Conservation (phyloP, 2,888 invertebrate species). For the Galerucella pusilla region DNA sequence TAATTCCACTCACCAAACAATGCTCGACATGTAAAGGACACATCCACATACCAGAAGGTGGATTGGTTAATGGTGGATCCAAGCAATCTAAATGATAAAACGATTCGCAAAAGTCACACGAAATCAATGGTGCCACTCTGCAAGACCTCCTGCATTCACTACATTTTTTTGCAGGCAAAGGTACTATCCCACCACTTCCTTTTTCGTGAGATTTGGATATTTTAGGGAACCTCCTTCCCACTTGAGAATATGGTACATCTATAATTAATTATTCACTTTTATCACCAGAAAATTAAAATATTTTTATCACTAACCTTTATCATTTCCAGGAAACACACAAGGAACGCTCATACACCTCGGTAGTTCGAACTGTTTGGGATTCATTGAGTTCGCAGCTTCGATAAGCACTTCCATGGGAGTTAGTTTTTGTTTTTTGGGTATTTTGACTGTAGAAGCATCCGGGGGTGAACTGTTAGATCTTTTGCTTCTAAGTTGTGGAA, state of each 20-base stretch:
- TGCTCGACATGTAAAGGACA: slow-evolving; percentile 97
- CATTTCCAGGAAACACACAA: slow-evolving; percentile 84
- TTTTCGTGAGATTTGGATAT: slow-evolving; percentile 51
- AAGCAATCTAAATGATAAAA: slow-evolving; percentile 94
- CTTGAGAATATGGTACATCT: slow-evolving; percentile 48
- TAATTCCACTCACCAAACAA: slow-evolving; percentile 73
- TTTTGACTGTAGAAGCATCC: slow-evolving; percentile 36
- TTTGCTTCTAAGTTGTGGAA: slow-evolving; percentile 56
- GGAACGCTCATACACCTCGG: slow-evolving; percentile 83
- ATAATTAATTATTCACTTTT: background rate
- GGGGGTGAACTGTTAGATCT: slow-evolving; percentile 57
- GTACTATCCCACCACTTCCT: slow-evolving; percentile 72
- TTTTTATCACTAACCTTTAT: slow-evolving; percentile 70
- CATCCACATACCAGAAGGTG: slow-evolving; percentile 95
- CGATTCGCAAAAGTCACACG: slow-evolving; percentile 94
- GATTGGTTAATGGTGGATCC: slow-evolving; percentile 89
- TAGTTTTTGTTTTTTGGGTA: slow-evolving; percentile 65
- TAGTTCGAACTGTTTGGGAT: slow-evolving; percentile 91
- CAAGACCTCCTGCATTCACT: slow-evolving; percentile 88
- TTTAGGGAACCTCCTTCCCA: slow-evolving; percentile 46
- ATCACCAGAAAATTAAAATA: background rate
- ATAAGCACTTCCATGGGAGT: slow-evolving; percentile 83
- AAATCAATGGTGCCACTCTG: slow-evolving; percentile 83
- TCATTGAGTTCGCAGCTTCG: slow-evolving; percentile 84
- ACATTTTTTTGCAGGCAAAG: slow-evolving; percentile 86